Base-by-base conservation (phyloP, 2,888 invertebrate genomes). In the Boloria euphrosyne region DNA sequence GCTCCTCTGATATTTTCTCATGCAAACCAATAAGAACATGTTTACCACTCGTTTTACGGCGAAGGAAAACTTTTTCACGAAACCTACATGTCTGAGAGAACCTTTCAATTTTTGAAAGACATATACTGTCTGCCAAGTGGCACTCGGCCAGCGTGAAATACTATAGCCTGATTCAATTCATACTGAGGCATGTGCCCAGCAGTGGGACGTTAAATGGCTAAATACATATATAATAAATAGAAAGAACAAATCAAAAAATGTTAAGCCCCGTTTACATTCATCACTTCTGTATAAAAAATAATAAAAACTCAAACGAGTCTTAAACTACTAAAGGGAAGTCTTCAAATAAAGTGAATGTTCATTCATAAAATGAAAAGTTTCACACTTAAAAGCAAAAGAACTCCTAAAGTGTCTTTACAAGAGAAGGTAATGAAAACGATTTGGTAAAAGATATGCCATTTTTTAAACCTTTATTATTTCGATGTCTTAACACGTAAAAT, bases 321-420 rank as follows among this genome's bases (percentile, higher is more conserved):
- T 68, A 58, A 65, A 74, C 75, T 74, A 74, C 76, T 80, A 76
- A 80, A 80, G 78, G 72, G 75, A 69, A 75, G 77, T 80, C 78
- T 74, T 71, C 61, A 68, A 77, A 78, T 75, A 80, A 81, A 80
- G 80, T 78, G 77, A 79, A 81, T 76, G 75, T 78, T 80, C 78
- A 75, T 76, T 74, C 70, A 77, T 85, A 82, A 85, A 85, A 85
- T 76, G 82, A 82, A 86, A 86, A 86, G 72, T 86, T 86, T 71
- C 75, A 76, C 82, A 77, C 77, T 85, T 81, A 82, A 74, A 76
- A 74, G 77, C 69, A 66, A 75, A 80, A 79, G 80, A 77, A 77
- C 76, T 74, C 75, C 78, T 79, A 80, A 84, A 85, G 75, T 79
- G 77, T 75, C 76, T 75, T 81, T 80, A 79, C 72, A 75, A 78